A percentile compares a stretch with the other conserved stretches of the same genome.
Conservation (phyloP, 2,113 vertebrate genomes). For the Podiceps cristatus region DNA sequence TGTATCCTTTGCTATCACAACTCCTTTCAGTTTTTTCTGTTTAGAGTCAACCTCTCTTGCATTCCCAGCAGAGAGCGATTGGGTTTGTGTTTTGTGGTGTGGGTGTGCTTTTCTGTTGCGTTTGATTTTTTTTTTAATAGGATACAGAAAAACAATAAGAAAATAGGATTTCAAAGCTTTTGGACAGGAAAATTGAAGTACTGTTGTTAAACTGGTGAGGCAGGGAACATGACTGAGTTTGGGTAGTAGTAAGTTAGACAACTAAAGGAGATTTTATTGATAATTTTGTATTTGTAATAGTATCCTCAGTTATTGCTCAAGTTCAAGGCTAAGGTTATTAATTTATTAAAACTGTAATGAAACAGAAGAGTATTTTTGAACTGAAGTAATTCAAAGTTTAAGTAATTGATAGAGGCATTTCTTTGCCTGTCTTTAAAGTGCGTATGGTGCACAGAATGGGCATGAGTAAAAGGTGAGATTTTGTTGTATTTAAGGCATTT, state of each 20-base stretch:
- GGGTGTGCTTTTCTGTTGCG: neutral
- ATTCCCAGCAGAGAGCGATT: neutral
- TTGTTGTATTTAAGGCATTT: neutral
- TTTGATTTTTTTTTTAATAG: neutral
- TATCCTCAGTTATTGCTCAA: neutral
- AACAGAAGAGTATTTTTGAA: neutral
- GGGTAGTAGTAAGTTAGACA: neutral
- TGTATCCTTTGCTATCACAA: constrained; percentile 29
- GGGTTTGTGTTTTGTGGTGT: neutral
- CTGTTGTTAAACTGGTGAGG: neutral
- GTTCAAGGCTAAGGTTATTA: neutral
- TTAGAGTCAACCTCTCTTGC: neutral
- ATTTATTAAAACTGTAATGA: neutral
- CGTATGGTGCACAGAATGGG: neutral
- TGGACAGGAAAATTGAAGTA: neutral
- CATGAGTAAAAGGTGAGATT: neutral
- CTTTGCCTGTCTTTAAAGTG: neutral
- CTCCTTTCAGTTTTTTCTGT: constrained; percentile 43
- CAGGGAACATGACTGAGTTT: neutral
- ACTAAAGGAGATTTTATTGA: neutral
- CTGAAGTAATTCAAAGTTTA: neutral
- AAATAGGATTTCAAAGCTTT: neutral
- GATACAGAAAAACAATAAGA: neutral
- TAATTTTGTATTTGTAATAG: neutral
- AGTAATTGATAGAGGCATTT: neutral